Conservation (phyloP, 2,888 invertebrate species). For the Megastigmus dorsalis region DNA sequence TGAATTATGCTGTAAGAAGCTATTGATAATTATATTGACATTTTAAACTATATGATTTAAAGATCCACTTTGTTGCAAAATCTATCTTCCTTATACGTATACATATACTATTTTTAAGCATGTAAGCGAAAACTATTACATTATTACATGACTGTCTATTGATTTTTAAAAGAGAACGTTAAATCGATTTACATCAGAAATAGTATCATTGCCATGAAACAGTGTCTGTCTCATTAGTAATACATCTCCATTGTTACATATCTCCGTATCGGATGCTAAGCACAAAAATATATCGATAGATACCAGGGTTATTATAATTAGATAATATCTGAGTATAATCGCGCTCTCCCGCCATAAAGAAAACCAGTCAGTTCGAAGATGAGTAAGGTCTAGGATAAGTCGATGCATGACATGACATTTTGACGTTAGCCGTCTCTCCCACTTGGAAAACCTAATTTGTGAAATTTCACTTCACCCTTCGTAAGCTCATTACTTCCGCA, state of each 20-base stretch:
- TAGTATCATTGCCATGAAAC: slow-evolving; percentile 13
- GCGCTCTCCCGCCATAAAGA: neutral
- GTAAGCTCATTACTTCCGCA: neutral
- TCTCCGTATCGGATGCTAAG: neutral
- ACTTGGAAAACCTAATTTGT: slow-evolving; percentile 23
- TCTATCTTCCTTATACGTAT: too few species aligned
- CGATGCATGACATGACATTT: slow-evolving; percentile 47
- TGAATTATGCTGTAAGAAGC: too few species aligned
- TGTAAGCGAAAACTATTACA: too few species aligned
- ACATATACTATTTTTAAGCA: too few species aligned
- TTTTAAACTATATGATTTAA: too few species aligned
- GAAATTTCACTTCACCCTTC: slow-evolving; percentile 8
- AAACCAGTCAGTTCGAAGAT: slow-evolving; percentile 16
- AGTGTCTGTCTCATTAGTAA: slow-evolving; percentile 28
- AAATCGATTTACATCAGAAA: too few species aligned
- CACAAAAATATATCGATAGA: slow-evolving; percentile 15
- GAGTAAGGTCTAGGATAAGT: slow-evolving; percentile 44
- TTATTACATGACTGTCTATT: too few species aligned
- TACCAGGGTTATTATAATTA: slow-evolving; percentile 26
- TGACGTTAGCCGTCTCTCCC: slow-evolving; percentile 28
- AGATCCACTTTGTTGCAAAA: too few species aligned
- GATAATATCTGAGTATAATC: slow-evolving; percentile 7
- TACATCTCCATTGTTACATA: neutral
- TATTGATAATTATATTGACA: neutral
- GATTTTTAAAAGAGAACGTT: too few species aligned